Conservation (phyloP, 2,797 vertebrate genomes). For the Paramormyrops hopkinsi region DNA sequence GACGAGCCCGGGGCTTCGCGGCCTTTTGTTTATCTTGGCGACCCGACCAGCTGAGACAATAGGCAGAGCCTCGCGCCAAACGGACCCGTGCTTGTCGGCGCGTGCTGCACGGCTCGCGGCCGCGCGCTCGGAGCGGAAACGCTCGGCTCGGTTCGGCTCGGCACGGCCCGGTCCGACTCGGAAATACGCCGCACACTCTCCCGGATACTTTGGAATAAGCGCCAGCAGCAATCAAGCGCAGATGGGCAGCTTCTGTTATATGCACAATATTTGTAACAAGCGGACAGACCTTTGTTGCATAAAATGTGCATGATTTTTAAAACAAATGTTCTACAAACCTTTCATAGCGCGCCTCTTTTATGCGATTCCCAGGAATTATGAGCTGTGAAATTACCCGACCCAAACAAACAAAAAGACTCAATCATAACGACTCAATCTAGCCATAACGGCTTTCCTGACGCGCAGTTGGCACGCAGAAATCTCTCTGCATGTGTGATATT, state of each 20-base stretch:
- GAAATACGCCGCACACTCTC: background rate
- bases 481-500: background rate
- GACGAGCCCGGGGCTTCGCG: slow-evolving; percentile 38
- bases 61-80: slow-evolving; percentile 15
- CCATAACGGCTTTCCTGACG: background rate
- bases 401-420: background rate
- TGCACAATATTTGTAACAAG: background rate
- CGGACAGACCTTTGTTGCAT: background rate
- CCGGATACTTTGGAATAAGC: background rate
- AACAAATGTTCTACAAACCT: background rate
- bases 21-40: slow-evolving; percentile 30
- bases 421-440: background rate
- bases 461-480: background rate
- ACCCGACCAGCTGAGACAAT: slow-evolving; percentile 26
- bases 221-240: background rate
- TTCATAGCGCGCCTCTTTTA: background rate
- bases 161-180: background rate
- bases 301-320: background rate
- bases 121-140: background rate
- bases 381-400: background rate
- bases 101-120: background rate
- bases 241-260: slow-evolving; percentile 33
- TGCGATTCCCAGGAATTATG: background rate
- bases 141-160: background rate
- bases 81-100: background rate